Evolutionary conservation across 2,113 vertebrate genomes (phyloP).

Genomic region (Charina bottae): DNA sequence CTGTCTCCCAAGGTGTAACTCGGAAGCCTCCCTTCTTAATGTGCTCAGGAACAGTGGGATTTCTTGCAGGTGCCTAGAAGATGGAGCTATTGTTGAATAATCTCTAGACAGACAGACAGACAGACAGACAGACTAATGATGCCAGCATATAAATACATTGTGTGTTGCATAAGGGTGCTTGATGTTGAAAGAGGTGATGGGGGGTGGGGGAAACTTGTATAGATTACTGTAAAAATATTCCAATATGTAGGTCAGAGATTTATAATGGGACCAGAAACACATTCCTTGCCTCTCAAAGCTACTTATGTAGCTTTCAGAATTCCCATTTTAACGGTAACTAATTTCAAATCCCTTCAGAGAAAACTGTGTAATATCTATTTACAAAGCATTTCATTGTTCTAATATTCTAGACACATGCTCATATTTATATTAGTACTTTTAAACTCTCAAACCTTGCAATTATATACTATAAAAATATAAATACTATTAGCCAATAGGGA

Average conservation of each 20-base stretch:
- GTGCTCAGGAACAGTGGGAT: not conserved
- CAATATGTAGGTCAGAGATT: not conserved
- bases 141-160: not conserved
- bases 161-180: not conserved
- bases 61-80: not conserved
- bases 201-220: not conserved
- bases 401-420: not conserved
- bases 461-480: not conserved
- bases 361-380: not conserved
- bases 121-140: not conserved
- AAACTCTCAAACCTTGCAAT: not conserved
- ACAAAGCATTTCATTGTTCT: slow-evolving; percentile 22
- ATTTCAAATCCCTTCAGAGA: slow-evolving; percentile 24
- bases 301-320: not conserved
- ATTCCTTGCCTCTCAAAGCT: not conserved
- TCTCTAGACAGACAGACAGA: slow-evolving; percentile 15
- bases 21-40: not conserved
- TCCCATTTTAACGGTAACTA: slow-evolving; percentile 25
- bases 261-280: slow-evolving; percentile 1
- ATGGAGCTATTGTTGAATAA: slow-evolving; percentile 3
- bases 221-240: not conserved
- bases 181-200: not conserved
- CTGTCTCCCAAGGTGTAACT: not conserved
- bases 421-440: not conserved
- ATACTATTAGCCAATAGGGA: slow-evolving; percentile 6